These are phyloP conservation scores for Brachionus plicatilis DNA, from an alignment of 1,140 invertebrate genomes.

Conservation along the genomic window DNA sequence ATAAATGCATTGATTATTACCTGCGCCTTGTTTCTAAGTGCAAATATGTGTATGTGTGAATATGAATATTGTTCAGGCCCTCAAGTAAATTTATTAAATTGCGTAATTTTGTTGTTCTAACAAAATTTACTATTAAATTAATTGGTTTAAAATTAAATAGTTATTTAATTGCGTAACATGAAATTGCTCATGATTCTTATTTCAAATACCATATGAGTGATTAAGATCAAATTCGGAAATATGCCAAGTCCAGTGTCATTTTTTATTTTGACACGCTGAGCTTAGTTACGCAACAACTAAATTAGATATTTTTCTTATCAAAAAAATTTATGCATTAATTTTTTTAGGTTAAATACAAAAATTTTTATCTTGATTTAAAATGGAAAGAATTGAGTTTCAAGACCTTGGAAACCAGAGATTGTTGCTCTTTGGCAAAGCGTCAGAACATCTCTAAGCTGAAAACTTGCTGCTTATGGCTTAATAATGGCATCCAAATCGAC, in stretches of 20 bases:
- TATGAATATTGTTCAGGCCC: not conserved
- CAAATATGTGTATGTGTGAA: slow-evolving; percentile 11
- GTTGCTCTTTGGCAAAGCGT: not conserved
- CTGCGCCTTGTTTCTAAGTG: slow-evolving; percentile 1
- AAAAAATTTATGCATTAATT: not conserved
- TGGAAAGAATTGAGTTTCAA: not conserved
- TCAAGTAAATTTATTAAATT: not conserved
- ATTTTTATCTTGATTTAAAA: not conserved
- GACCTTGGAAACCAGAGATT: not conserved
- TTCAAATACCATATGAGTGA: not conserved
- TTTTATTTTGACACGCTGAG: not conserved
- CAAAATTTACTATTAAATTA: not conserved
- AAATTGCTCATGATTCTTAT: not conserved
- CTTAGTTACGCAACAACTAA: not conserved
- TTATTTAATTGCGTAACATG: not conserved
- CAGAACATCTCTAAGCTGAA: not conserved
- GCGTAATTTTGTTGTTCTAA: not conserved
- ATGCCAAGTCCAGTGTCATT: not conserved
- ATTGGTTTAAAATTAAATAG: not conserved
- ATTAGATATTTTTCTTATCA: not conserved
- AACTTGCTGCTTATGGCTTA: not conserved
- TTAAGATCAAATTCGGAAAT: not conserved
- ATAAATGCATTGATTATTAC: slow-evolving; percentile 22
- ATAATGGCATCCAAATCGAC: not conserved
- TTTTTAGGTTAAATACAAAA: not conserved